A percentile compares a stretch with the other conserved stretches of the same genome.
Evolutionary conservation across 2,113 vertebrate genomes (phyloP).

Genomic region (Proterorhinus semilunaris): DNA sequence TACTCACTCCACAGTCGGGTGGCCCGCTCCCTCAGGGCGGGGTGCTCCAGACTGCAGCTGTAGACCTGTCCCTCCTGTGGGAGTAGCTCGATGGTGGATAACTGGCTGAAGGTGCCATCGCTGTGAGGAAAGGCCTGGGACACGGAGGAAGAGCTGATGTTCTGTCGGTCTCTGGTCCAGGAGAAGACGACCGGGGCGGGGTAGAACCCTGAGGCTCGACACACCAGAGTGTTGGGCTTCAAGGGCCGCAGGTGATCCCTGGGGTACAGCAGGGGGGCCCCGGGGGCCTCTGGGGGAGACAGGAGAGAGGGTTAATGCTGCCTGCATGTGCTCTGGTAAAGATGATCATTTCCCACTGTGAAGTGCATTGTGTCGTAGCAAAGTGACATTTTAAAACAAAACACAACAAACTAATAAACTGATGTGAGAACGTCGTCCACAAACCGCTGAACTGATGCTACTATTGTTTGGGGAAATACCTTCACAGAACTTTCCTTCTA

Average conservation of each 20-base stretch:
- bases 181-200: background rate
- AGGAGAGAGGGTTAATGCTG: no score
- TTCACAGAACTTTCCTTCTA: no score
- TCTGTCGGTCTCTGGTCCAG: background rate
- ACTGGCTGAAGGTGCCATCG: background rate
- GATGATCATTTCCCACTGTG: no score
- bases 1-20: constrained; percentile 2
- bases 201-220: constrained; percentile 1
- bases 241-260: background rate
- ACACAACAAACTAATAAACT: no score
- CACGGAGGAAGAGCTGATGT: background rate
- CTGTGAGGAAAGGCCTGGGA: constrained; percentile 1
- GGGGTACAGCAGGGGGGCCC: background rate
- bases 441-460: no score
- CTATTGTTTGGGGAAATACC: no score
- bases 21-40: background rate
- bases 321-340: no score
- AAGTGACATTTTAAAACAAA: no score
- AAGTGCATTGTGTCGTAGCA: no score
- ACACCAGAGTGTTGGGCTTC: background rate
- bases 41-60: background rate
- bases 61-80: background rate
- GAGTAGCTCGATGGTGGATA: background rate
- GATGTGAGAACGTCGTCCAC: no score
- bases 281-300: background rate